phyloP scores from a whole-genome alignment of 2,888 invertebrate species.

The Lumbricus terrestris region DNA sequence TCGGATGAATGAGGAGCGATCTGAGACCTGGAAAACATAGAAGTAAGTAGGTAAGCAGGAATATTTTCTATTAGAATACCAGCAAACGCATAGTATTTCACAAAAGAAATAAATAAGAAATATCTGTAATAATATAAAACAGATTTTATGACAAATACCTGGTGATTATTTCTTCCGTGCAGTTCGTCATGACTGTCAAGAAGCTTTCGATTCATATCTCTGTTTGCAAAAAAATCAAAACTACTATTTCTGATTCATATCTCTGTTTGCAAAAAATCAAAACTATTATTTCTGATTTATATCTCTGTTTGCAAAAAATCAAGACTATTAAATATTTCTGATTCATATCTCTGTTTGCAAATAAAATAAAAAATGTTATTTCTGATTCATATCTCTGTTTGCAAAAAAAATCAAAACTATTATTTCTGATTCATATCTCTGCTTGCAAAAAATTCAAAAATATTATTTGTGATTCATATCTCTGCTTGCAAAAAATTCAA shows the following conservation, averaged over 20 bases:
- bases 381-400: not conserved
- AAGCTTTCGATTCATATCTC: constrained; percentile 39
- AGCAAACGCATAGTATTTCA: no score
- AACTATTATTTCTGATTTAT: not conserved
- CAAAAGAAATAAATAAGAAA: no score
- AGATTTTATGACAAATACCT: not conserved
- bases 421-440: not conserved
- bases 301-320: not conserved
- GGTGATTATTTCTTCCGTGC: constrained; percentile 23
- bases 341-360: no score
- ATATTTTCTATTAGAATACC: no score
- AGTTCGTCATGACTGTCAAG: constrained; percentile 60
- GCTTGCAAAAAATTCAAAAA: no score
- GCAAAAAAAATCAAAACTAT: not conserved
- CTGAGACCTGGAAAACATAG: not conserved
- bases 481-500: no score
- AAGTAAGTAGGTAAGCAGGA: not conserved
- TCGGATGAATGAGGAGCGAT: not conserved
- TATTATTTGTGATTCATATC: no score
- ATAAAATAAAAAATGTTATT: no score
- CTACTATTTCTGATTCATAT: not conserved
- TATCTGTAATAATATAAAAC: no score
- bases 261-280: not conserved
- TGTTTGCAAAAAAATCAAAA: not conserved
- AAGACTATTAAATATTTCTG: not conserved